Evolutionary conservation across 2,888 invertebrate genomes (phyloP).

Genomic region (Erebia aethiops): DNA sequence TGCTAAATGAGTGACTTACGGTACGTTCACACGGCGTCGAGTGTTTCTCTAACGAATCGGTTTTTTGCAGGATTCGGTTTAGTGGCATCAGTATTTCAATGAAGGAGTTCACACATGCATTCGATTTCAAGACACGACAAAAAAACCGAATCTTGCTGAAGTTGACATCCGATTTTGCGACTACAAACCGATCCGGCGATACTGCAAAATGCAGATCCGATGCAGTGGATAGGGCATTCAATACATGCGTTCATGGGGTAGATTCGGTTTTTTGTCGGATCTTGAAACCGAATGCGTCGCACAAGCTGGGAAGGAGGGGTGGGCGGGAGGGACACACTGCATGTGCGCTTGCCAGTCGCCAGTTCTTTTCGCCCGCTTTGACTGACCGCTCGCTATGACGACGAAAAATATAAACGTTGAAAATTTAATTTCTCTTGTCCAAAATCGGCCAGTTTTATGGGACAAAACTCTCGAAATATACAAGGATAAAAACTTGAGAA

Average conservation of each 20-base stretch:
- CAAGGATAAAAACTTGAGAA: slow-evolving; percentile 43
- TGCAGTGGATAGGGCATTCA: slow-evolving; percentile 4
- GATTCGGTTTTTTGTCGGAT: slow-evolving; percentile 3
- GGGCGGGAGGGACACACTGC: slow-evolving; percentile 3
- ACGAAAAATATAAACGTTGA: background rate
- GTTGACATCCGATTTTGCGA: background rate
- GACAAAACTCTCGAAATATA: slow-evolving; percentile 46
- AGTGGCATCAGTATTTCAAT: background rate
- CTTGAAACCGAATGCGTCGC: slow-evolving; percentile 11
- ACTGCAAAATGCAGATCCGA: background rate
- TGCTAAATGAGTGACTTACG: too few relatives aligned
- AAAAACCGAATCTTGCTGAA: background rate
- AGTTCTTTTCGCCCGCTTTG: slow-evolving; percentile 1
- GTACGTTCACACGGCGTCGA: background rate
- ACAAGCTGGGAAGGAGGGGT: slow-evolving; percentile 4
- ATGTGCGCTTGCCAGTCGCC: slow-evolving; percentile 2
- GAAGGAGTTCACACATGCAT: slow-evolving; percentile 1
- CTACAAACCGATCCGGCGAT: slow-evolving; percentile 4
- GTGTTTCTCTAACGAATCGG: background rate
- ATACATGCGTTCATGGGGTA: slow-evolving; percentile 3
- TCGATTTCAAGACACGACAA: background rate
- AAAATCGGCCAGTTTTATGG: slow-evolving; percentile 47
- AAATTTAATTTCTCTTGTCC: slow-evolving; percentile 13
- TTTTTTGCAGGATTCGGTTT: slow-evolving; percentile 1
- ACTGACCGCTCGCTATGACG: background rate